Evolutionary conservation across 2,888 invertebrate species (phyloP), one percentile per base, ranked within the genome.

Genomic region (Augiades crinisus): DNA sequence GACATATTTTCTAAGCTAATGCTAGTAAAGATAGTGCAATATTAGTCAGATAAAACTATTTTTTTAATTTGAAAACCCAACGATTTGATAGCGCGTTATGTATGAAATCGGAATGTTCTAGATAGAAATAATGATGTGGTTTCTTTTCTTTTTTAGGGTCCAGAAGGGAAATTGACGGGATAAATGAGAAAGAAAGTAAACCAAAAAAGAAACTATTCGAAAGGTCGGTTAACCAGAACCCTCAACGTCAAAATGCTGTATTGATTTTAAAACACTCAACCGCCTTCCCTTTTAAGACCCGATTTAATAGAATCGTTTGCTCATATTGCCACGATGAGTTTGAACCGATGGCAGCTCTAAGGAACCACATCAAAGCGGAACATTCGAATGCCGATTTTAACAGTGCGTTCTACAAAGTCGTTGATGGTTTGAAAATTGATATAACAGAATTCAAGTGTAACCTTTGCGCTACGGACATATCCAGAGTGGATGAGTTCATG

Each of bases 131-230:
- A 76, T 86, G 75, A 86, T 73, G 60, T 69, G 74, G 75, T 75
- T 30, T 81, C 75, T 81, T 87, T 86, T 85, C 78, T 81, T 85
- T 83, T 87, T 86, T 86, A 86, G 87, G 87, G 72, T 63, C 79
- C 70, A 72, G 73, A 77, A 81, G 70, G 79, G 73, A 81, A 68
- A 75, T 75, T 68, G 77, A 80, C 69, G 81, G 71, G 70, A 68
- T 73, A 69, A 73, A 62, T 67, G 70, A 78, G 63, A 82, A 72
- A 72, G 75, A 80, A 73, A 73, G 64, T 75, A 87, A 79, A 78
- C 79, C 82, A 70, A 86, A 83, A 83, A 83, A 82, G 77, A 81
- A 82, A 75, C 73, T 87, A 66, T 87, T 87, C 59, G 87, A 87
- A 85, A 73, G 87, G 68, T 85, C 84, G 57, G 87, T 87, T 63